Percentiles rank a stretch among this genome's conserved stretches.
These are phyloP conservation scores for Zootoca vivipara DNA, from an alignment of 2,113 vertebrate genomes.

Conservation along the genomic window DNA sequence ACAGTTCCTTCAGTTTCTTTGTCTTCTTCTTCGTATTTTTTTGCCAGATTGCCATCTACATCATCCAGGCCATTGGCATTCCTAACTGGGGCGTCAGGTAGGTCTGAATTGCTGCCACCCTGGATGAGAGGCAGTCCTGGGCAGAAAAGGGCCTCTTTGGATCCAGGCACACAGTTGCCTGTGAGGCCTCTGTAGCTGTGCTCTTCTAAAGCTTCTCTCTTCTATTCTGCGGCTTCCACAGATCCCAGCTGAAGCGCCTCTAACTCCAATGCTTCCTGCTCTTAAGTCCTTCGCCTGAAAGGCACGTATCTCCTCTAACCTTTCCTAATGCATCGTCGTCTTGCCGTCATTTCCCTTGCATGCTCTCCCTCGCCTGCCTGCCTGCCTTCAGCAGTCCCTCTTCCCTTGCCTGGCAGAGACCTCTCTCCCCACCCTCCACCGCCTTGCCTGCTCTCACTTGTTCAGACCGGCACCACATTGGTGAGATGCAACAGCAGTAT, in stretches of 20 bases:
- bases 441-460: background rate
- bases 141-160: background rate
- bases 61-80: slow-evolving; percentile 93
- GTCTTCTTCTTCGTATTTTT: slow-evolving; percentile 98
- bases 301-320: background rate
- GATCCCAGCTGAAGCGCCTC: slow-evolving; percentile 32
- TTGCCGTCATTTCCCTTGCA: background rate
- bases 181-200: background rate
- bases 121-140: background rate
- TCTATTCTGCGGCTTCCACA: slow-evolving; percentile 18
- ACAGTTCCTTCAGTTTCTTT: slow-evolving; percentile 99
- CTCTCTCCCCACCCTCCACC: no score
- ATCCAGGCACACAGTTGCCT: background rate
- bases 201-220: slow-evolving; percentile 33
- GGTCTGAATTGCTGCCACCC: slow-evolving; percentile 46
- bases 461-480: background rate
- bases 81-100: slow-evolving; percentile 94
- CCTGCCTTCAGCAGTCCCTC: background rate
- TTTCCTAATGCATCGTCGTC: fast-evolving
- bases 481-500: no score
- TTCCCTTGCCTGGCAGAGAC: background rate
- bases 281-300: background rate
- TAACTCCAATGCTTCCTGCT: background rate
- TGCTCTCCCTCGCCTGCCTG: background rate
- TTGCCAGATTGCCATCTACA: slow-evolving; percentile 92